A percentile compares a stretch with the other conserved stretches of the same genome.
Evolutionary conservation across 2,113 vertebrate species (phyloP).

Genomic region (Excalfactoria chinensis): DNA sequence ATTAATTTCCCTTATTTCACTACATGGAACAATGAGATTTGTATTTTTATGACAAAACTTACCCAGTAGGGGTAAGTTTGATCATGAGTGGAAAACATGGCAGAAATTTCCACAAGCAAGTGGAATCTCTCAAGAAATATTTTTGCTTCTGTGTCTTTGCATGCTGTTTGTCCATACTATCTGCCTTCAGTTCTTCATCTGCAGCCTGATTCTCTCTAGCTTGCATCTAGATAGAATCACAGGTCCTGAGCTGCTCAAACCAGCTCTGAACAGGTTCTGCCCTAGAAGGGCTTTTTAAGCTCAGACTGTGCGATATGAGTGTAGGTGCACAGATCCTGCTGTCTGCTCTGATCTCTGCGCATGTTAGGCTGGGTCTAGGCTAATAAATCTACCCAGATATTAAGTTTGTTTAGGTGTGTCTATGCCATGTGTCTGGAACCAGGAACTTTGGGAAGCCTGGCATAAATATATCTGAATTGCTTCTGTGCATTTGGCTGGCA

Average conservation of each 20-base stretch:
- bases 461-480: background rate
- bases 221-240: background rate
- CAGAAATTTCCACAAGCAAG: background rate
- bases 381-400: background rate
- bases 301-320: background rate
- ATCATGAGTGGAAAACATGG: background rate
- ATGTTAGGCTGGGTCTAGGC: background rate
- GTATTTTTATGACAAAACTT: background rate
- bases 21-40: background rate
- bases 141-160: background rate
- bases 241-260: background rate
- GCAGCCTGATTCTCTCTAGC: background rate
- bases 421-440: background rate
- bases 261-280: background rate
- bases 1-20: background rate
- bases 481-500: background rate
- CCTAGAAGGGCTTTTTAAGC: background rate
- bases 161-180: fast-evolving
- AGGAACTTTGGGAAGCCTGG: background rate
- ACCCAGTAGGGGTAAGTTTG: background rate
- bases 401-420: background rate
- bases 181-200: background rate
- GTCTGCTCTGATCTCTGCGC: background rate
- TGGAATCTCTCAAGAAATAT: background rate
- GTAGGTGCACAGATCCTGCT: background rate